Evolutionary conservation across 1,140 invertebrate genomes (phyloP), one percentile per base, ranked within the genome.

Genomic region (Aethina tumida): DNA sequence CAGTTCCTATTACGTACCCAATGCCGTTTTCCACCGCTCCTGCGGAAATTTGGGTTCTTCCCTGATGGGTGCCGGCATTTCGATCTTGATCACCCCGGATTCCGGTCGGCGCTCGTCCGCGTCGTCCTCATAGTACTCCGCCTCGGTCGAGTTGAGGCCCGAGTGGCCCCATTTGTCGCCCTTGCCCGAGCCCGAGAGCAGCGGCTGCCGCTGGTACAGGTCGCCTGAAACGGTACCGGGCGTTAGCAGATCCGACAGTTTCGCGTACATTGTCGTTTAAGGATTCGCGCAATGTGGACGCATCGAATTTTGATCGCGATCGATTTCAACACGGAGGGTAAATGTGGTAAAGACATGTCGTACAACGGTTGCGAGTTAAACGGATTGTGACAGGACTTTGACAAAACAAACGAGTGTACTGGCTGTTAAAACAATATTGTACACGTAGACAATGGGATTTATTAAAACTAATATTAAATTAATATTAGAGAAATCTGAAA

Each of bases 21-120:
- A 49, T 45, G 79, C 63, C 9, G 78, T 80, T 71, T 81, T 81
- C 65, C 73, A 77, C 53, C 77, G 74, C 59, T 81, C 79, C 56
- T 79, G 76, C 4, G 77, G 77, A 58, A 74, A 80, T 45, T 72
- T 60, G 1, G 73, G 72, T 53, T 77, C 74, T 45, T 77, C 74
- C 40, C 73, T 52, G 13, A 58, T 45, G 4, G 66, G 61, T 16
- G 63, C 32, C 13, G 67, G 66, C 37, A 69, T 58, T 36, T 64
- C 58, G 29, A 70, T 68, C 40, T 59, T 58, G 20, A 68, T 58
- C 14, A 62, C 46, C n/a, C 60, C 62, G 52, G 61, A 63, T 9
- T 35, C 44, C 8, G 45, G 45, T 5, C 39, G 30, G 31, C 47
- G 53, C 18, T 49, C 46, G 22, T 45, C 34, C 27, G 41, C 49